Evolutionary conservation across 1,140 invertebrate genomes (phyloP), one percentile per base, ranked within the genome.

Genomic region (Lasioglossum albipes): DNA sequence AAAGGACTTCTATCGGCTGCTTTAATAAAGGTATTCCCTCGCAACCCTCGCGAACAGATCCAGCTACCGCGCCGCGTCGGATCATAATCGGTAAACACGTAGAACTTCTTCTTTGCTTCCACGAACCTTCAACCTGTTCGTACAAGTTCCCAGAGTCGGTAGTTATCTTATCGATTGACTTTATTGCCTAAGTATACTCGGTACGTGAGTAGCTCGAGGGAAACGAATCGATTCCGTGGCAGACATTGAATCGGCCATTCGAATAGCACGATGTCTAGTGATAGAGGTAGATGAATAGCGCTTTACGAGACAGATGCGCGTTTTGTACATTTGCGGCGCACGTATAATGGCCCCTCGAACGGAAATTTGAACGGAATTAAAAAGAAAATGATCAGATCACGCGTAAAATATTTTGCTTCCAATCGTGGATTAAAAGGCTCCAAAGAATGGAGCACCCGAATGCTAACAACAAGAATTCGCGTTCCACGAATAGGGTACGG

Each of bases 91-190:
- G 45, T 42, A 73, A 79, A 62, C 41, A 36, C 54, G 41, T 31
- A 16, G 27, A 42, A 42, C 20, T 41, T 31, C 20, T 41, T 31
- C 20, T 45, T 61, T 42, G 10, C 52, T 41, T 20, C 22, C 59
- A 7, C 13, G 49, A 49, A 65, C 76, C 59, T 72, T 78, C 68
- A 72, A 73, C 72, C 76, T 73, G 16, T 16, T 57, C 70, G 59
- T 20, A 22, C 62, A 79, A 78, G 76, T 78, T 64, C 59, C 22
- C 36, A 12, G 12, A 12, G 12, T 18, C 13, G 72, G 54, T 27
- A 52, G 69, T 79, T 79, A 79, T 79, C 76, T 79, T 79, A 79
- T 79, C 76, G 76, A 79, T 79, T 65, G 69, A 73, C 61, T 79
- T 79, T 79, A 79, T 79, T 64, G 49, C 45, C 76, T 20, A 79